Conservation (phyloP, 2,797 vertebrate species). For the Chaenodraco wilsoni region DNA sequence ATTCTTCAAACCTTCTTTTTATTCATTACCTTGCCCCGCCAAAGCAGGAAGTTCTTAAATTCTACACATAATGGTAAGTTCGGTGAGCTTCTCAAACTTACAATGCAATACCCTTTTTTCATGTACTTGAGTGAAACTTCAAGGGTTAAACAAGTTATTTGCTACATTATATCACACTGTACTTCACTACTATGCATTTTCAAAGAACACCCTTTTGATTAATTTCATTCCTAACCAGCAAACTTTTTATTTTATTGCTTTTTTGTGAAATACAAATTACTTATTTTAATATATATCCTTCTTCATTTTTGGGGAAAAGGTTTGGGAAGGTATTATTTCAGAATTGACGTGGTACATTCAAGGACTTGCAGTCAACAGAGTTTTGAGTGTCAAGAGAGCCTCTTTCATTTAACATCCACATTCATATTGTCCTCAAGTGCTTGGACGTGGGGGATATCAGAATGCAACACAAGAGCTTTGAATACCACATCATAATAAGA, state of each 20-base stretch:
- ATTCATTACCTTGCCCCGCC: not conserved
- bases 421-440: not conserved
- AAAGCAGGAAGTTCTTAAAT: not conserved
- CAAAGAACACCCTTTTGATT: not conserved
- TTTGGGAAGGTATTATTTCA: not conserved
- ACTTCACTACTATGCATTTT: not conserved
- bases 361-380: not conserved
- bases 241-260: not conserved
- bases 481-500: not conserved
- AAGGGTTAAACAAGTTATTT: not conserved
- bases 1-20: not conserved
- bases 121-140: not conserved
- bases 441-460: not conserved
- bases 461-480: not conserved
- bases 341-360: not conserved
- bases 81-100: constrained; percentile 12
- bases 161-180: not conserved
- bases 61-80: not conserved
- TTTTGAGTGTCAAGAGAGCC: not conserved
- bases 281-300: not conserved
- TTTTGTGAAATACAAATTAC: not conserved
- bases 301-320: not conserved
- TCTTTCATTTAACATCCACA: not conserved
- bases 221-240: not conserved
- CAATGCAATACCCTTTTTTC: not conserved